phyloP scores from a whole-genome alignment of 2,888 invertebrate genomes.

The Dascillus cervinus region DNA sequence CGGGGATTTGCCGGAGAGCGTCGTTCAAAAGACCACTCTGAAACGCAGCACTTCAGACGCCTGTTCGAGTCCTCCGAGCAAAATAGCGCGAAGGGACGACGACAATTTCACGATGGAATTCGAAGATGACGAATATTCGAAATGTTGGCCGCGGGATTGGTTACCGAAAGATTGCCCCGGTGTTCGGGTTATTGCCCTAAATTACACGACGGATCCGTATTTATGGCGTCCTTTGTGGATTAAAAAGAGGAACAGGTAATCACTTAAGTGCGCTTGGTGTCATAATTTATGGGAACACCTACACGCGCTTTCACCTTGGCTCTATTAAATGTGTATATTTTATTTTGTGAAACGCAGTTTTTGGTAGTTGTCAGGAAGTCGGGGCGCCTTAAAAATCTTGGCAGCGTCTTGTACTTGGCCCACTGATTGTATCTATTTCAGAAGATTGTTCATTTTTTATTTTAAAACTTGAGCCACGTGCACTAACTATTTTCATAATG shows the following conservation, averaged over 20 bases:
- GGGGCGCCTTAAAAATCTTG: too few relatives aligned
- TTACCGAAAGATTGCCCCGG: constrained; percentile 68
- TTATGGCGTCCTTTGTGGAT: constrained; percentile 72
- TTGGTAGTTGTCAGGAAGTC: too few relatives aligned
- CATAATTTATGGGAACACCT: too few relatives aligned
- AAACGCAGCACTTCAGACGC: constrained; percentile 28
- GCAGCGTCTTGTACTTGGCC: too few relatives aligned
- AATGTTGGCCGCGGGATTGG: constrained; percentile 86
- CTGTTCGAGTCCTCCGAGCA: constrained; percentile 25
- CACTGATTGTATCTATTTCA: too few relatives aligned
- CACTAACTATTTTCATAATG: too few relatives aligned
- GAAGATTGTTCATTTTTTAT: too few relatives aligned
- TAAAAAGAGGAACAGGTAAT: constrained; percentile 54
- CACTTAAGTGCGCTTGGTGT: too few relatives aligned
- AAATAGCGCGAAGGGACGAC: constrained; percentile 24
- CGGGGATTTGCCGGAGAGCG: constrained; percentile 22
- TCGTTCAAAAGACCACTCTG: constrained; percentile 17
- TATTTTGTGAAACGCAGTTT: too few relatives aligned
- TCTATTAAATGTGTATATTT: too few relatives aligned
- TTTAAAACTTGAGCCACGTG: too few relatives aligned
- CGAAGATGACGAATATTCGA: constrained; percentile 44
- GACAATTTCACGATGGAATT: constrained; percentile 5
- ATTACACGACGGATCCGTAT: constrained; percentile 73
- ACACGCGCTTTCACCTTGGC: too few relatives aligned
- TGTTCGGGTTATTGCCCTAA: constrained; percentile 70